Evolutionary conservation across 53 echinoderm and acorn worm species (phyloP), one percentile per base, ranked within the genome.

Genomic region (Paracentrotus lividus): DNA sequence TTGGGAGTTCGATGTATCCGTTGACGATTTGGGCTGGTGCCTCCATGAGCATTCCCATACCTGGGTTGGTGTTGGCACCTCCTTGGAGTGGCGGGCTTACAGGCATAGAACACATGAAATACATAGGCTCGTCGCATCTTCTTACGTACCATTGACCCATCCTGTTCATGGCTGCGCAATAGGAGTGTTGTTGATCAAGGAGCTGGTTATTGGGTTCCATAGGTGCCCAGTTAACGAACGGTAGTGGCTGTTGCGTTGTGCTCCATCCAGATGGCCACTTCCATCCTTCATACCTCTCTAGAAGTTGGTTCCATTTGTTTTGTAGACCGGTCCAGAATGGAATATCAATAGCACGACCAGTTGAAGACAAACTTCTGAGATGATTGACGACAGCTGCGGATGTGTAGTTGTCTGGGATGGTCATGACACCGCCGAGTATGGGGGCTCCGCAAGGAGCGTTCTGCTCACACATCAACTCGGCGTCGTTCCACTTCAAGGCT

Each of bases 391-490:
- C 76, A 20, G 90, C 90, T 56, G 55, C 40, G 9, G 78, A 78
- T 34, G 92, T 78, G 44, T 56, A 57, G 36, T 15, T 1, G 59
- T 92, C 92, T 1, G 55, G 21, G 57, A 92, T 77, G 40, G 92
- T 78, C 92, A 92, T 92, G 56, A 92, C 81, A 27, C 92, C 92
- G 14, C 38, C 92, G 60, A 92, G 92, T 3, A 92, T 59, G 42
- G 92, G 78, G 23, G 77, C 56, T 40, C 92, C 92, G 44, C 92
- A 92, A 1, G 92, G 92, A 2, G 92, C 92, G 16, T 92, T 92
- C 92, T 92, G 92, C 81, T 92, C 92, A 61, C 92, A 92, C 92
- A 92, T 92, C 60, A 92, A 54, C 59, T 92, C 92, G 29, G 92
- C 92, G 21, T 92, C 92, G 24, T 58, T 32, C 92, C 92, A 92